Base-by-base conservation (phyloP, 2,797 vertebrate species). In the Varecia variegata region DNA sequence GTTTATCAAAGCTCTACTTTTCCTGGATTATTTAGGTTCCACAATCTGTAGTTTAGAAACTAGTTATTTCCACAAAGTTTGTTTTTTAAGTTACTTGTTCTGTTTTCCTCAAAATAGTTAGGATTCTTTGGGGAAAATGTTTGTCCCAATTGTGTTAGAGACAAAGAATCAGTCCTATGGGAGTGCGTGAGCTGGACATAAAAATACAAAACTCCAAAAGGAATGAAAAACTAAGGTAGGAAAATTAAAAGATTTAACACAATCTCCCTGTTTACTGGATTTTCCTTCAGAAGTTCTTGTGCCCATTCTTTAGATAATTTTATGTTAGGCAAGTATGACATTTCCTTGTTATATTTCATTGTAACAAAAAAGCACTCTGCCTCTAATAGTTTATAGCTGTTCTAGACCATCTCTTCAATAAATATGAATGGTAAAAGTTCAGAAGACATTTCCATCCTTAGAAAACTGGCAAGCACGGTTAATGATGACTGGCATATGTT, bases 191-290 rank as follows among this genome's bases (percentile, higher is more conserved):
- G 40, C 12, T 85, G 10, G 27, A 93, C 45, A 88, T 68, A 93
- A 95, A 96, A 90, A 88, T n/a, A 92, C 18, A 86, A 1, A 95
- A 89, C 54, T 92, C 20, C 30, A 84, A 94, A 96, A 96, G 18
- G 10, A 93, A 92, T 74, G 3, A 43, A 88, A 92, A 54, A 21
- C 25, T 40, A 27, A 89, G 80, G 43, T 30, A 62, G 43, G 76
- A 93, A 95, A 87, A 80, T 45, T 76, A 43, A 93, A 89, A n/a
- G 70, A 76, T 2, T 81, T 1, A 92, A 90, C 17, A 52, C 20
- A 40, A 25, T 73, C 23, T 82, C 50, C 38, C 87, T 43, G 73
- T 76, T 94, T 35, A 68, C 43, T 82, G 86, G 74, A 91, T 76
- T 84, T 83, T 82, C 38, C 68, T 67, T 88, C 30, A 74, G 11